A percentile compares a stretch with the other conserved stretches of the same genome.
These are phyloP conservation scores for Chalcosyrphus nemorum DNA, from an alignment of 2,888 invertebrate genomes.

Conservation along the genomic window DNA sequence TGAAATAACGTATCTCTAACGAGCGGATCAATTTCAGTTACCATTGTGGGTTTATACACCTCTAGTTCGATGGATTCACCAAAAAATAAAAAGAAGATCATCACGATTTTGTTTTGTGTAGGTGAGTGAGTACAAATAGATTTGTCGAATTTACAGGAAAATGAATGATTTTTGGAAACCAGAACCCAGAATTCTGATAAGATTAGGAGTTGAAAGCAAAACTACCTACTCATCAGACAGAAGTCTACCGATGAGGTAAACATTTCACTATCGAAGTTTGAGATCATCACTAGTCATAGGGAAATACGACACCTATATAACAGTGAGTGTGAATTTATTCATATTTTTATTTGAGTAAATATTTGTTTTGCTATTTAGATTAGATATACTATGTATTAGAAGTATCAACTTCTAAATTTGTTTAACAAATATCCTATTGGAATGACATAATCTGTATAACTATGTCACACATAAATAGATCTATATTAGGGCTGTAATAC, in stretches of 20 bases:
- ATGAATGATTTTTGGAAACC: neutral
- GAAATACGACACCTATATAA: neutral
- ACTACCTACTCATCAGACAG: neutral
- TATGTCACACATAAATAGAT: no score
- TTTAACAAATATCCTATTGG: neutral
- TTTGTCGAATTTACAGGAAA: neutral
- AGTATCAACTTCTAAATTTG: neutral
- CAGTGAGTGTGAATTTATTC: neutral
- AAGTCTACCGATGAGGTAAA: neutral
- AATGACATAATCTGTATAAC: neutral
- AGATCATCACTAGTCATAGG: neutral
- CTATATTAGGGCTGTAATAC: no score
- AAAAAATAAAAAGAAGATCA: constrained; percentile 2
- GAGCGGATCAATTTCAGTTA: neutral
- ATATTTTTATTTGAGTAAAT: neutral
- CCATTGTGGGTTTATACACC: neutral
- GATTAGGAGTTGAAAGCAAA: neutral
- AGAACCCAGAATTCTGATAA: neutral
- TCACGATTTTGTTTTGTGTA: neutral
- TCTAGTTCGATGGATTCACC: neutral
- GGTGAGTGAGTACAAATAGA: neutral
- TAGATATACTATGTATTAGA: neutral
- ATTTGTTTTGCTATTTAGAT: neutral
- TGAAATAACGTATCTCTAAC: neutral
- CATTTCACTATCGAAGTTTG: neutral